Percentiles rank a stretch among this genome's conserved stretches.
Conservation (phyloP, 2,888 invertebrate genomes). For the Pristionchus exspectatus region DNA sequence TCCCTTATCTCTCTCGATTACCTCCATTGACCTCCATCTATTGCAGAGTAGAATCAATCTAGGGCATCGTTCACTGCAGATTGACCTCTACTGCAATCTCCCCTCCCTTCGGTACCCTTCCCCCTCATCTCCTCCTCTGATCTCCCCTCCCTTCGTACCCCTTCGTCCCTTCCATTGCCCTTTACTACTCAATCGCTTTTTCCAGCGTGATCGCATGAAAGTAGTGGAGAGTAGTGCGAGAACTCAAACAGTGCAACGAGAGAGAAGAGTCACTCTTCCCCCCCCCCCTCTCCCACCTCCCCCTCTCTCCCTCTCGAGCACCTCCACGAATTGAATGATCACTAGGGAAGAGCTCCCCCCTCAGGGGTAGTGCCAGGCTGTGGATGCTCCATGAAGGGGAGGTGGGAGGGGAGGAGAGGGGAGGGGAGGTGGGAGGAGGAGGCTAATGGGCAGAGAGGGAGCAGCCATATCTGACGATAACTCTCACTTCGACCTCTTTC, state of each 20-base stretch:
- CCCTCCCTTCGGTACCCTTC: neutral
- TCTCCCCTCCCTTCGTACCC: neutral
- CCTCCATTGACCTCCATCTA: neutral
- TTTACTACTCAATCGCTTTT: constrained; percentile 27
- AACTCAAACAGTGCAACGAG: constrained; percentile 27
- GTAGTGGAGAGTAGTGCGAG: neutral
- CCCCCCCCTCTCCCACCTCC: neutral
- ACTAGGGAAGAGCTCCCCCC: neutral
- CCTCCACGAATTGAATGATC: constrained; percentile 6
- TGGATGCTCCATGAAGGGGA: constrained; percentile 32
- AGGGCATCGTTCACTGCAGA: too few species aligned
- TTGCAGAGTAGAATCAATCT: neutral
- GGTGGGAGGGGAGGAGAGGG: neutral
- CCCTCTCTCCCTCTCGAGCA: neutral
- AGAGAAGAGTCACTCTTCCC: neutral
- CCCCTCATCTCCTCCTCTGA: neutral
- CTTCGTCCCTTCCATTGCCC: neutral
- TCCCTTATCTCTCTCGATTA: neutral
- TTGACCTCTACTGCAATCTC: too few species aligned
- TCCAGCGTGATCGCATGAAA: constrained; percentile 12
- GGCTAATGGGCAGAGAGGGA: neutral
- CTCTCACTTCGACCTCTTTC: constrained; percentile 51
- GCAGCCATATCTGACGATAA: constrained; percentile 33
- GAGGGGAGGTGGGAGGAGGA: neutral
- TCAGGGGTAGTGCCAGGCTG: constrained; percentile 24